These are phyloP conservation scores for Caiman crocodilus DNA, from an alignment of 2,797 vertebrate genomes.

Conservation along the genomic window DNA sequence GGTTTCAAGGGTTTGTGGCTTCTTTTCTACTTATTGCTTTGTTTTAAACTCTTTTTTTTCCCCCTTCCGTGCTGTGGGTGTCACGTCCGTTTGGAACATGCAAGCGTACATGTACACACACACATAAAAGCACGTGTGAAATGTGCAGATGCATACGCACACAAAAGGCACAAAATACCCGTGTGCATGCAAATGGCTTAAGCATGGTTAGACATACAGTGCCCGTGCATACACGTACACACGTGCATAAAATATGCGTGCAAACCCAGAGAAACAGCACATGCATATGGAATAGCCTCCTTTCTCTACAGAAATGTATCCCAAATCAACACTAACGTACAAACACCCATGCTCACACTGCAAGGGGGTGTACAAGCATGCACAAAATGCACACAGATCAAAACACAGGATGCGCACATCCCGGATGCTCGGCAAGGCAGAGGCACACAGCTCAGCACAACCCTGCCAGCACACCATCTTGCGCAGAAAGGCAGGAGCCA, in stretches of 20 bases:
- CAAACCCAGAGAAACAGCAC: neutral
- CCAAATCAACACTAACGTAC: neutral
- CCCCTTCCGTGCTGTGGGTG: neutral
- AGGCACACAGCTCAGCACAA: neutral
- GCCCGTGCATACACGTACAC: neutral
- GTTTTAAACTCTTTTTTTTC: neutral
- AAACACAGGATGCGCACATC: neutral
- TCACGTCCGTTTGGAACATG: fast-evolving
- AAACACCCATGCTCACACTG: neutral
- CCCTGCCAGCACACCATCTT: too few relatives aligned
- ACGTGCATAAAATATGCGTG: neutral
- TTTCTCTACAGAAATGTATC: neutral
- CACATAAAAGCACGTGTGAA: too few relatives aligned
- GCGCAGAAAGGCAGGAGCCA: too few relatives aligned
- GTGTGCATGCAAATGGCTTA: too few relatives aligned
- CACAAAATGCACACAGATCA: neutral
- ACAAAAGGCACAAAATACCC: neutral
- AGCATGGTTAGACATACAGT: too few relatives aligned
- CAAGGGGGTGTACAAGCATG: neutral
- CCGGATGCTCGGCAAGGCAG: neutral
- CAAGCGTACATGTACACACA: fast-evolving
- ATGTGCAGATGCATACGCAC: neutral
- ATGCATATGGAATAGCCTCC: neutral
- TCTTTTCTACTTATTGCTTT: neutral
- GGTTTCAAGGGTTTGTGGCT: neutral